Evolutionary conservation across 2,888 invertebrate genomes (phyloP).

Genomic region (Euzophera pinguis): DNA sequence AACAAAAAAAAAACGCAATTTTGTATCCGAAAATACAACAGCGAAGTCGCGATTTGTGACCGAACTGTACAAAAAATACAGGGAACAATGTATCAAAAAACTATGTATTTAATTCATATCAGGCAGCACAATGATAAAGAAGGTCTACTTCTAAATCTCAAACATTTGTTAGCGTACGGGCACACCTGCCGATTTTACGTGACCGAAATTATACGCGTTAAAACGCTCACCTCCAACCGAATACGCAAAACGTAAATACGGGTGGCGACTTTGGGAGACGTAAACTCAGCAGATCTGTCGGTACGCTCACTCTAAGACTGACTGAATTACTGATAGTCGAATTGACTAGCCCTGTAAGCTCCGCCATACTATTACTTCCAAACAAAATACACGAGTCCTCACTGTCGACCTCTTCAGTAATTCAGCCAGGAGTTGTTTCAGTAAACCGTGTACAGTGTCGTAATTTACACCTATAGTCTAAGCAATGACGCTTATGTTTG

Average conservation of each 20-base stretch:
- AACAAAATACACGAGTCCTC: not conserved
- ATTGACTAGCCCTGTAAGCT: not conserved
- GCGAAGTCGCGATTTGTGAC: conserved; percentile 4
- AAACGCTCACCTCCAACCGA: not conserved
- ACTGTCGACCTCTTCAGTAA: conserved; percentile 3
- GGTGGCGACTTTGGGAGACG: not conserved
- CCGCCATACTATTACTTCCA: not conserved
- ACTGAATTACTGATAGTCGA: conserved; percentile 3
- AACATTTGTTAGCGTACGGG: conserved; percentile 2
- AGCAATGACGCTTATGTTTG: conserved; percentile 5
- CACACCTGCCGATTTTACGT: not conserved
- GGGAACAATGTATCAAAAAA: conserved; percentile 11
- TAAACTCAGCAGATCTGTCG: not conserved
- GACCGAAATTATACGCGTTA: not conserved
- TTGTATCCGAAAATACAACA: conserved; percentile 2
- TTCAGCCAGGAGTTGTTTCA: conserved; percentile 6
- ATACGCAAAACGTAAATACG: not conserved
- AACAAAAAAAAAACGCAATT: not conserved
- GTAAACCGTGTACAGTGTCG: conserved; percentile 10
- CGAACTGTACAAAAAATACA: conserved; percentile 10
- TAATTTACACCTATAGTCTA: conserved; percentile 9
- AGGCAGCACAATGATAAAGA: conserved; percentile 11
- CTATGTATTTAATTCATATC: conserved; percentile 11
- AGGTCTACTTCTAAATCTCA: conserved; percentile 11
- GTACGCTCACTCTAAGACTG: conserved; percentile 1